These are phyloP conservation scores for Cerastis rubricosa DNA, from an alignment of 2,888 invertebrate genomes.

Conservation along the genomic window DNA sequence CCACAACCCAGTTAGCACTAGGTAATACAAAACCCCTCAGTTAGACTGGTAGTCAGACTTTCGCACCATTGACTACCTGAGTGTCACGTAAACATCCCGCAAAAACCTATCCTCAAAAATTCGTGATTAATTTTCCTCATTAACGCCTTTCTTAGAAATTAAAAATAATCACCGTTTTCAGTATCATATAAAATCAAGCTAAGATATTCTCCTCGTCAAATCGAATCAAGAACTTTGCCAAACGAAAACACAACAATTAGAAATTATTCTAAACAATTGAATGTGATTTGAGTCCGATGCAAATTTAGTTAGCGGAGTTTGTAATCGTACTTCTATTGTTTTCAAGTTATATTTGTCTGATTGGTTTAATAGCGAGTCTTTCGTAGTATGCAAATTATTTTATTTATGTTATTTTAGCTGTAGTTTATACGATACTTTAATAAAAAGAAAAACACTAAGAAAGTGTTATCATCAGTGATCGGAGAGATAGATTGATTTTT, in stretches of 20 bases:
- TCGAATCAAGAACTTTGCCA: slow-evolving; percentile 32
- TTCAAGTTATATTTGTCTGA: slow-evolving; percentile 20
- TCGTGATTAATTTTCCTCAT: not conserved
- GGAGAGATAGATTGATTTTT: too few relatives aligned
- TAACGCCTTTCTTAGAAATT: not conserved
- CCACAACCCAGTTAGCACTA: too few relatives aligned
- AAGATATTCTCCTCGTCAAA: slow-evolving; percentile 26
- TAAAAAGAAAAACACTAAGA: not conserved
- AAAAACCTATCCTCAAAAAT: not conserved
- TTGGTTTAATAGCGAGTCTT: slow-evolving; percentile 20
- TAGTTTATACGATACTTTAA: not conserved
- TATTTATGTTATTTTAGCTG: slow-evolving; percentile 11
- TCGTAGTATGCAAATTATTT: slow-evolving; percentile 19
- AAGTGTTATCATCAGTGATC: too few relatives aligned
- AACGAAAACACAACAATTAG: slow-evolving; percentile 47
- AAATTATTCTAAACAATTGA: slow-evolving; percentile 52
- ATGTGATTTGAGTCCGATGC: slow-evolving; percentile 37
- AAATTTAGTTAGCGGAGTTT: slow-evolving; percentile 40
- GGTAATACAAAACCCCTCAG: too few relatives aligned
- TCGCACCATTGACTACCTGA: too few relatives aligned
- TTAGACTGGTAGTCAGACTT: too few relatives aligned
- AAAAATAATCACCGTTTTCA: not conserved
- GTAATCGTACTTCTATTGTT: slow-evolving; percentile 46
- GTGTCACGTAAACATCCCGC: too few relatives aligned
- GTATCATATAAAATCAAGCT: slow-evolving; percentile 18